Evolutionary conservation across 2,797 vertebrate genomes (phyloP), one percentile per base, ranked within the genome.

Genomic region (Poeciliopsis turneri): DNA sequence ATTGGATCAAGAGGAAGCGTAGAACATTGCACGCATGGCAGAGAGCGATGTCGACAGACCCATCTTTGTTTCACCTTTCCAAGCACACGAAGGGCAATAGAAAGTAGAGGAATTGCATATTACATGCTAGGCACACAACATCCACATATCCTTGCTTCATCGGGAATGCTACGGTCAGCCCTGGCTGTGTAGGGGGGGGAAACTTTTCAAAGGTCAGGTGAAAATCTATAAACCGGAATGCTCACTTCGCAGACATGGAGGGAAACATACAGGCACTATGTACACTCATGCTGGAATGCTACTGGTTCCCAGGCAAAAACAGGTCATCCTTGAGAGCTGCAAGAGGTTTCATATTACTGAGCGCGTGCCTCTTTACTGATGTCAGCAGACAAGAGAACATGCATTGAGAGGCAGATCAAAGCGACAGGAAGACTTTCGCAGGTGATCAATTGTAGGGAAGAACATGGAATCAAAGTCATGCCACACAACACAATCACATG

Each of bases 111-210:
- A 49, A 78, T 82, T 57, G 73, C 82, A 89, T 55, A 88, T 86
- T 90, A 89, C 93, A 95, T 94, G 93, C 92, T 74, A 82, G 86
- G 86, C 88, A 93, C 92, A 92, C 57, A 75, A 84, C 88, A 88
- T 82, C 82, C 70, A 88, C 86, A 90, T 75, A 88, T 89, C 87
- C 84, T 86, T 81, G 76, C 82, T 82, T 83, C 84, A 82, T 93
- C 87, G n/a, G 83, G 86, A 82, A 91, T 89, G 88, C 86, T 83
- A 86, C 89, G 89, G 87, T 84, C 90, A 85, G 75, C 71, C 55
- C 79, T 82, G 84, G 84, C 88, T 93, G 90, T 86, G 84, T 89
- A 84, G 80, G 64, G 80, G 33, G 33, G 64, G 78, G 49, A 87
- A 92, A 88, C 81, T 88, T 90, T 84, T 64, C 72, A 93, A 91